phyloP scores from a whole-genome alignment of 1,140 invertebrate species.

The Drosophila sp. region DNA sequence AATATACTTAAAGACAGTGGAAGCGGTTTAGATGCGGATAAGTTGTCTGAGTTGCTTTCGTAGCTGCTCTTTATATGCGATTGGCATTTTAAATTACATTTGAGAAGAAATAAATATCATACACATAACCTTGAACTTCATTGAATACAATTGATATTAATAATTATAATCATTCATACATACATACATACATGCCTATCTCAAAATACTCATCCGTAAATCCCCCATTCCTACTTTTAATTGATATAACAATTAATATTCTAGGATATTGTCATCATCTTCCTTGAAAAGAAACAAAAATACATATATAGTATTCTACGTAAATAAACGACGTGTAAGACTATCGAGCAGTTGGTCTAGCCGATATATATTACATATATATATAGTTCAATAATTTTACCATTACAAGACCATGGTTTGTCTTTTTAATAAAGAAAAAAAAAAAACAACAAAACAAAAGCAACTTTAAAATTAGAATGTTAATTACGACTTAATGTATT shows the following conservation, averaged over 20 bases:
- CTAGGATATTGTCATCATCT: background rate
- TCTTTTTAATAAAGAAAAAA: slow-evolving; percentile 59
- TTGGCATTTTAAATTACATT: slow-evolving; percentile 74
- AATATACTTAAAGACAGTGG: slow-evolving; percentile 54
- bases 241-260: slow-evolving; percentile 40
- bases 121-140: slow-evolving; percentile 34
- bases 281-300: background rate
- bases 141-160: slow-evolving; percentile 45
- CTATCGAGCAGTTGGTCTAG: slow-evolving; percentile 18
- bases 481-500: slow-evolving; percentile 57
- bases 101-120: slow-evolving; percentile 32
- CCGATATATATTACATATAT: slow-evolving; percentile 23
- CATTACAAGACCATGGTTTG: slow-evolving; percentile 57
- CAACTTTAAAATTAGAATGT: slow-evolving; percentile 47
- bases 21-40: background rate
- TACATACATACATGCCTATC: slow-evolving; percentile 32
- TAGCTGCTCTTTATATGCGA: slow-evolving; percentile 49
- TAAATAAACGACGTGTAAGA: slow-evolving; percentile 3
- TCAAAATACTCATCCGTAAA: slow-evolving; percentile 18
- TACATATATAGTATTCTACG: background rate
- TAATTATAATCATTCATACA: slow-evolving; percentile 23
- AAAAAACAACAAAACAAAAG: slow-evolving; percentile 12
- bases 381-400: slow-evolving; percentile 36
- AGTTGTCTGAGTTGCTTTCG: slow-evolving; percentile 17
- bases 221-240: background rate